Base-by-base conservation (phyloP, 2,797 vertebrate species). In the Microchirus variegatus region DNA sequence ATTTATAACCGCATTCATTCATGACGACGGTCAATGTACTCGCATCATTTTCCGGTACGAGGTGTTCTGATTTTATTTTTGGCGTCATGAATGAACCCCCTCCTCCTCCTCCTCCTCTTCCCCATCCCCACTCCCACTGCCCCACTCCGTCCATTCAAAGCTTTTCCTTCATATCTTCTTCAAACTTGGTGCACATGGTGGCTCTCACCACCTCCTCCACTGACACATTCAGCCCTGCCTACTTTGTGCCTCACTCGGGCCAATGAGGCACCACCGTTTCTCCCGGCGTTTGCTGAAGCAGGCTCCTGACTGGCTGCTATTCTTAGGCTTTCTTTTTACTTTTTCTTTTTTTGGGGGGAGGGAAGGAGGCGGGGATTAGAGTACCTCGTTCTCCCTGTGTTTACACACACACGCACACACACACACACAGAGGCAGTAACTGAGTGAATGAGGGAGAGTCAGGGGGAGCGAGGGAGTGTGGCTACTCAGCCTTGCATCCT, bases 131-230 rank as follows among this genome's bases (percentile, higher is more conserved):
- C n/a, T n/a, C n/a, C n/a, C 17, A 5, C n/a, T 2, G 15, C 10
- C 5, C 37, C 13, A 15, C 26, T 9, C 17, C 48, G 67, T 69
- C 71, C 73, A 83, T 88, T 83, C 83, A 87, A 64, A 61, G 63
- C 67, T 67, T 85, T 83, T 87, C 63, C 73, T 72, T 83, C 77
- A 70, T 68, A 80, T 85, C 71, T 69, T 86, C 87, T 88, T 89
- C 77, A 90, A 89, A 91, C 84, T 88, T 81, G 38, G 75, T 89
- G 87, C 90, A 90, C 90, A 90, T 89, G 86, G 87, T 83, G 64
- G 53, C 46, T 80, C 78, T 76, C 79, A 70, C 78, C 67, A 65
- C 84, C 81, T 81, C 83, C 67, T 50, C 74, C 84, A 66, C 80
- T 62, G 40, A 65, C 73, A 76, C 67, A 14, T 63, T 71, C 62